Evolutionary conservation across 2,113 vertebrate genomes (phyloP), one percentile per base, ranked within the genome.

Genomic region (Lonchura striata): DNA sequence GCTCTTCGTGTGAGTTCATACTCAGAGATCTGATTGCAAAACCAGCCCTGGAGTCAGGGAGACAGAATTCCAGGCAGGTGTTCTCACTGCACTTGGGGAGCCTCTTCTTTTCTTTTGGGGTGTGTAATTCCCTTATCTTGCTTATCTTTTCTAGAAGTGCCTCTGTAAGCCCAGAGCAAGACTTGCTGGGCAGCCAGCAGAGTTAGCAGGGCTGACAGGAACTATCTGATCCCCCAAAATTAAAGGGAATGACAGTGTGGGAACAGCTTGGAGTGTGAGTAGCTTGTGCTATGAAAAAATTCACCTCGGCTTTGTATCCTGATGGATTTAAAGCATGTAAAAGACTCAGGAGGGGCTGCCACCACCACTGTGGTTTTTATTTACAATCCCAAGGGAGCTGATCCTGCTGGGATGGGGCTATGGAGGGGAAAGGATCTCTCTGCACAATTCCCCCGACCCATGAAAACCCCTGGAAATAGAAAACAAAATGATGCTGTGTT

Each of bases 21-120:
- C 13, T 10, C 84, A 77, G 64, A 92, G 44, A 56, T n/a, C 57
- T 52, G 84, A 92, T 79, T 78, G 60, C 75, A 93, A 87, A 95
- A 87, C 65, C 84, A 89, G 60, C 3, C 59, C 91, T 3, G 10
- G 60, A 28, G 15, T 7, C 7, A 22, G 56, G 60, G 39, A 78
- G 64, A n/a, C 46, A 37, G n/a, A 92, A 78, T 47, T 16, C 60
- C 37, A 23, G 84, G 50, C 64, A 54, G 88, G 52, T 59, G 60
- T 39, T 84, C 70, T 13, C 23, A 2, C 54, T 37, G 54, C 33
- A 2, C 33, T 39, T 4, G 1, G 18, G 20, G 11, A 8, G 41
- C 4, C 20, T 54, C 22, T 41, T 39, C 33, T 50, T 47, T 28
- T 6, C 19, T 27, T 83, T 30, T 13, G 25, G 56, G 47, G 49